phyloP scores from a whole-genome alignment of 1,140 invertebrate species.

The Caerostris extrusa region DNA sequence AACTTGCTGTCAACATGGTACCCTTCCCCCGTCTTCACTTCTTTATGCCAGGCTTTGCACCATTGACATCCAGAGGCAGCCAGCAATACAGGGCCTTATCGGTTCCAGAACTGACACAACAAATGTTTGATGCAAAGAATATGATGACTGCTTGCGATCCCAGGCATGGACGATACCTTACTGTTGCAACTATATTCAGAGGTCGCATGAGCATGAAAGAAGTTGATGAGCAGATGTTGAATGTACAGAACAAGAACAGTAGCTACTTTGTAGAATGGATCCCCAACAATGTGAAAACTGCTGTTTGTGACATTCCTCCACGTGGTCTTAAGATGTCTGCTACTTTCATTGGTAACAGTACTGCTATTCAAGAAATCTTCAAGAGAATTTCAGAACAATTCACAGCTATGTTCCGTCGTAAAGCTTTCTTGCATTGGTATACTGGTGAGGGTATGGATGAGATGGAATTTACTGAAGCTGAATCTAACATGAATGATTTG shows the following conservation, averaged over 20 bases:
- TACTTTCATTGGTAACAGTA: constrained; percentile 95
- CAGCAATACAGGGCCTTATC: constrained; percentile 90
- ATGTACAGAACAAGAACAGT: constrained; percentile 89
- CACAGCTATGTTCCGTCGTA: constrained; percentile 83
- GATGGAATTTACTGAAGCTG: constrained; percentile 89
- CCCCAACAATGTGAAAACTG: constrained; percentile 83
- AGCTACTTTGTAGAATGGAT: constrained; percentile 86
- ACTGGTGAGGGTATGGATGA: constrained; percentile 90
- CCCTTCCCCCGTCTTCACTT: constrained; percentile 91
- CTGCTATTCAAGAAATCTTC: constrained; percentile 91
- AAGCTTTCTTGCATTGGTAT: constrained; percentile 81
- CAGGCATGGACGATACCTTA: constrained; percentile 90
- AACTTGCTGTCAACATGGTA: constrained; percentile 94
- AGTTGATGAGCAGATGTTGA: constrained; percentile 87
- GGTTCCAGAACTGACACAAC: constrained; percentile 93
- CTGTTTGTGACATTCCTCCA: constrained; percentile 90
- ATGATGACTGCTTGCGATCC: constrained; percentile 90
- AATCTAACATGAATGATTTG: constrained; percentile 84
- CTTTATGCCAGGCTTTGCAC: constrained; percentile 82
- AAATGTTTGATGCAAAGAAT: constrained; percentile 89
- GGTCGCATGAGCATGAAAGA: constrained; percentile 98
- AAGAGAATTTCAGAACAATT: constrained; percentile 89
- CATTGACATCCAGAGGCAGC: constrained; percentile 89
- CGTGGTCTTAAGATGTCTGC: constrained; percentile 95
- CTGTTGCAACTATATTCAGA: constrained; percentile 92